These are phyloP conservation scores for Numenius phaeopus DNA, from an alignment of 2,797 vertebrate species.

Conservation along the genomic window DNA sequence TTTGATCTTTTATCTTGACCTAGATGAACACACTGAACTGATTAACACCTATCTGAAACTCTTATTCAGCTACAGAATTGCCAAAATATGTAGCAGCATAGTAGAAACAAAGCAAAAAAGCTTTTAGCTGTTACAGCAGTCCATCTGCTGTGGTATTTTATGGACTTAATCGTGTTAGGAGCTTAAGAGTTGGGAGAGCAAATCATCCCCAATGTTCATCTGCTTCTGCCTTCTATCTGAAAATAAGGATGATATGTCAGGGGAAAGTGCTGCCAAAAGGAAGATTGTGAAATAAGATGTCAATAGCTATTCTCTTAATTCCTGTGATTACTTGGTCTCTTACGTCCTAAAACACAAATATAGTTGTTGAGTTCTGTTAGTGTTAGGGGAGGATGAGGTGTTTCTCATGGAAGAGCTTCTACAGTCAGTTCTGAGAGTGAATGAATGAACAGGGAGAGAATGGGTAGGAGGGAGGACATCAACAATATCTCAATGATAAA, in stretches of 20 bases:
- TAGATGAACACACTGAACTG: neutral
- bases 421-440: neutral
- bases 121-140: neutral
- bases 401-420: neutral
- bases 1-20: slow-evolving; percentile 15
- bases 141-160: slow-evolving; percentile 34
- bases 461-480: neutral
- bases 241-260: neutral
- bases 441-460: neutral
- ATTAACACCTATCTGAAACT: neutral
- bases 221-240: neutral
- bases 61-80: neutral
- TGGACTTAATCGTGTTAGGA: slow-evolving; percentile 27
- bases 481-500: neutral
- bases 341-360: neutral
- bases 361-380: neutral
- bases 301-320: neutral
- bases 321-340: neutral
- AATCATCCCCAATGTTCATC: neutral
- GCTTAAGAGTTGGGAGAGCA: neutral
- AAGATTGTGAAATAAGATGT: neutral
- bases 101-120: neutral
- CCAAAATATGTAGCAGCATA: neutral
- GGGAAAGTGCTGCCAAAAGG: neutral
- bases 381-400: neutral